These are phyloP conservation scores for Agriopis marginaria DNA, from an alignment of 2,888 invertebrate genomes.

Conservation along the genomic window DNA sequence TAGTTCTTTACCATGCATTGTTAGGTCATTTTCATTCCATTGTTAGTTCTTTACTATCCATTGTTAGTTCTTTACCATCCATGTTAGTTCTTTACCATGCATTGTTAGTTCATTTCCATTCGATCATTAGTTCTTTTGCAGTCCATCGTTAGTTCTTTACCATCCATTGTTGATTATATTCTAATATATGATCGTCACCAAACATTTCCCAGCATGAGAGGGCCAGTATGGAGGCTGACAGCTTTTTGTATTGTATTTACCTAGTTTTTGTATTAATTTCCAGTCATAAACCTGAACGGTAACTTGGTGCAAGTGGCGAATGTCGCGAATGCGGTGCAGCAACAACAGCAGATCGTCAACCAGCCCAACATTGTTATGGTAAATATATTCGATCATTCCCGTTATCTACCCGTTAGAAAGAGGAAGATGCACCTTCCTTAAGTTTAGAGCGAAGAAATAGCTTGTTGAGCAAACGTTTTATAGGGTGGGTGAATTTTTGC, in stretches of 20 bases:
- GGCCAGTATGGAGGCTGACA: no score
- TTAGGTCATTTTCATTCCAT: neutral
- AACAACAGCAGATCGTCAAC: slow-evolving; percentile 86
- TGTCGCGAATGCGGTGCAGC: slow-evolving; percentile 56
- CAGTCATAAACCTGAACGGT: slow-evolving; percentile 91
- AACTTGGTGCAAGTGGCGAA: slow-evolving; percentile 90
- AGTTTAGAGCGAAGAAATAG: no score
- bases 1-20: neutral
- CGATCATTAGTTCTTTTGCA: neutral
- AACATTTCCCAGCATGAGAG: neutral
- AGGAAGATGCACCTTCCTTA: no score
- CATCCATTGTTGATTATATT: neutral
- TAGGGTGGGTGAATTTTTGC: no score
- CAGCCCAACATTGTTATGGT: slow-evolving; percentile 93
- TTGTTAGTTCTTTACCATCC: neutral
- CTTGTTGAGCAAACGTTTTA: no score
- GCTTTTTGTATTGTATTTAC: neutral
- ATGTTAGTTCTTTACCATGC: neutral
- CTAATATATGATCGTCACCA: neutral
- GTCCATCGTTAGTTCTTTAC: neutral
- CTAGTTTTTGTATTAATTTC: slow-evolving; percentile 50
- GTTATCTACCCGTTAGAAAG: no score
- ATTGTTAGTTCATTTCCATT: neutral
- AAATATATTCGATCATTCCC: neutral
- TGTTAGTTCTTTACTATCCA: neutral